A percentile compares a stretch with the other conserved stretches of the same genome.
Conservation (phyloP, 2,888 invertebrate species). For the Dicyrtomina minuta region DNA sequence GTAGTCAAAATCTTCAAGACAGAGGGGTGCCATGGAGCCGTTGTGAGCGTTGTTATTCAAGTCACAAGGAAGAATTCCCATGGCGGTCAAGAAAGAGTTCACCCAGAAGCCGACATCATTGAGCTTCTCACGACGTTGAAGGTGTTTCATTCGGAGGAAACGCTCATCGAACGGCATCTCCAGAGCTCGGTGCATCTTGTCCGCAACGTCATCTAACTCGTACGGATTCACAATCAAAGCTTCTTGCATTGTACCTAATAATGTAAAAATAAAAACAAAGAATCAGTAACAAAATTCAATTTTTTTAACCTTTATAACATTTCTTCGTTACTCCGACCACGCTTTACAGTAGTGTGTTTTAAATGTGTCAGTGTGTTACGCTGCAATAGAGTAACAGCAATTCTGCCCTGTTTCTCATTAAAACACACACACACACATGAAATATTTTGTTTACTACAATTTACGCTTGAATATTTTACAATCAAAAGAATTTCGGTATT, state of each 20-base stretch:
- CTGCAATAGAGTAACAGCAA: no score
- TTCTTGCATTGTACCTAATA: constrained; percentile 57
- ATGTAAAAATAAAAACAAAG: constrained; percentile 3
- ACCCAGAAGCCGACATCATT: constrained; percentile 58
- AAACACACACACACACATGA: background rate
- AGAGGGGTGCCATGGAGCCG: constrained; percentile 56
- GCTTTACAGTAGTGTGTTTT: no score
- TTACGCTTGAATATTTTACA: no score
- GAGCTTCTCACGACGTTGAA: constrained; percentile 57
- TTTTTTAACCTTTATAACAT: no score
- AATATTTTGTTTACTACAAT: constrained; percentile 11
- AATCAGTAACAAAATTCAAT: no score
- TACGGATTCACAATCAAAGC: constrained; percentile 59
- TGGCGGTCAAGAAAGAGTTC: constrained; percentile 56
- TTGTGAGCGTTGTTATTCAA: constrained; percentile 54
- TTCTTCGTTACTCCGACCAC: no score
- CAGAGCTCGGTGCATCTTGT: constrained; percentile 57
- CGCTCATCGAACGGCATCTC: constrained; percentile 58
- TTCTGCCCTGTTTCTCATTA: no score
- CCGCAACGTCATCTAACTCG: constrained; percentile 57
- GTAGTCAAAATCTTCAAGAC: constrained; percentile 57
- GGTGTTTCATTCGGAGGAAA: constrained; percentile 57
- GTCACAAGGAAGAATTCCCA: constrained; percentile 55
- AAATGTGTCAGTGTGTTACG: no score
- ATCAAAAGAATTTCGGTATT: no score